A percentile compares a stretch with the other conserved stretches of the same genome.
These are phyloP conservation scores for Hypothenemus hampei DNA, from an alignment of 1,140 invertebrate genomes.

Conservation along the genomic window DNA sequence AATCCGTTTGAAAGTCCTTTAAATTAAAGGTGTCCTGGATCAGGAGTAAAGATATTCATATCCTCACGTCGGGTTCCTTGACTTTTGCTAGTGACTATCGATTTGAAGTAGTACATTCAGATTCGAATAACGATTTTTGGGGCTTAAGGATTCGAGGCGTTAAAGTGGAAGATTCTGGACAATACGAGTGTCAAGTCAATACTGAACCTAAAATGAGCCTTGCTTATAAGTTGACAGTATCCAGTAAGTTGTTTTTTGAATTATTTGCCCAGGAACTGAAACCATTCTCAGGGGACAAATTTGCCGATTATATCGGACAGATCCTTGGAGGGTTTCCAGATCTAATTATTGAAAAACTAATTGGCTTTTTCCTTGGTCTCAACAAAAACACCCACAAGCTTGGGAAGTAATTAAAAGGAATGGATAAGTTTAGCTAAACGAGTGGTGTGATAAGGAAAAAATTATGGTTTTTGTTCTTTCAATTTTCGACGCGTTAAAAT, in stretches of 20 bases:
- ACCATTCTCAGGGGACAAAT: slow-evolving; percentile 16
- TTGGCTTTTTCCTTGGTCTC: slow-evolving; percentile 13
- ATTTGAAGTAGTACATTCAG: slow-evolving; percentile 54
- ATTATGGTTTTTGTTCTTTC: too few species aligned
- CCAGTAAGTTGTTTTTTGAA: slow-evolving; percentile 17
- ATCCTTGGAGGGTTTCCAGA: slow-evolving; percentile 16
- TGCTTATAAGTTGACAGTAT: slow-evolving; percentile 57
- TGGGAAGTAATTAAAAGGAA: slow-evolving; percentile 17
- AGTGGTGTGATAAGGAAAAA: not conserved
- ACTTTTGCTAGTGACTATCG: slow-evolving; percentile 70
- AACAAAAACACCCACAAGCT: slow-evolving; percentile 15
- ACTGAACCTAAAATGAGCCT: slow-evolving; percentile 83
- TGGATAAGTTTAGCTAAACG: slow-evolving; percentile 5
- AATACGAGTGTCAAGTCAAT: slow-evolving; percentile 83
- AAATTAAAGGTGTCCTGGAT: slow-evolving; percentile 74
- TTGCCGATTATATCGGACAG: slow-evolving; percentile 22
- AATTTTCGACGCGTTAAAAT: too few species aligned
- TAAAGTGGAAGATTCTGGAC: slow-evolving; percentile 76
- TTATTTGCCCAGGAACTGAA: slow-evolving; percentile 19
- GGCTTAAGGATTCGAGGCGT: slow-evolving; percentile 84
- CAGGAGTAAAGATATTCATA: slow-evolving; percentile 65
- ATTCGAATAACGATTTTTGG: slow-evolving; percentile 60
- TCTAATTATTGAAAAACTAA: slow-evolving; percentile 26
- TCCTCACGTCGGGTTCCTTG: slow-evolving; percentile 62
- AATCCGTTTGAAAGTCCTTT: not conserved